Percentiles rank a stretch among this genome's conserved stretches.
Evolutionary conservation across 2,888 invertebrate species (phyloP).

Genomic region (Archips crataeganus): DNA sequence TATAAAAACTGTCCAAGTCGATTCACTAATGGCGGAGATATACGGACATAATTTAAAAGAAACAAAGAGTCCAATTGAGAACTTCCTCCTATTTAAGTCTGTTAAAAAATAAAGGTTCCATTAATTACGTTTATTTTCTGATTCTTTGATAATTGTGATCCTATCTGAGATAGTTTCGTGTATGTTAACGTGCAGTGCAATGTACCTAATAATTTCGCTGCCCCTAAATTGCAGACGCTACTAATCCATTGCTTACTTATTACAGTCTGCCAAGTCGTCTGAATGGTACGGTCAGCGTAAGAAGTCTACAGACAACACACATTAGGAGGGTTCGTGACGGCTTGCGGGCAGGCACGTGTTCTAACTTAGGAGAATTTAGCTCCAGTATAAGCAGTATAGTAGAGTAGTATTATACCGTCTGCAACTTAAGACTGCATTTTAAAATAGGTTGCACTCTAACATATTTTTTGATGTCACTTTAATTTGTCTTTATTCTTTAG

Average conservation of each 20-base stretch:
- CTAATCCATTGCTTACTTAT: slow-evolving; percentile 20
- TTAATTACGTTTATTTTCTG: background rate
- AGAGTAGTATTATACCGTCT: background rate
- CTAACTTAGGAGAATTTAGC: slow-evolving; percentile 46
- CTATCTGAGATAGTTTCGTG: no score
- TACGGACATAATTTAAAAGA: no score
- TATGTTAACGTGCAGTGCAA: background rate
- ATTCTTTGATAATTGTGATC: background rate
- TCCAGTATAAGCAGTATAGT: slow-evolving; percentile 6
- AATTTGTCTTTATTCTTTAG: no score
- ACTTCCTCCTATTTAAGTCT: no score
- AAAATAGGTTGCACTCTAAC: background rate
- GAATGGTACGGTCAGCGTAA: slow-evolving; percentile 41
- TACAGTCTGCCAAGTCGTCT: slow-evolving; percentile 44
- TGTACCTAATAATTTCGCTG: background rate
- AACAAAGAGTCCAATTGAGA: no score
- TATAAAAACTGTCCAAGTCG: no score
- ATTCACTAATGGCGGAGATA: no score
- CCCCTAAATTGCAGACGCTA: slow-evolving; percentile 29
- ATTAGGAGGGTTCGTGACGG: slow-evolving; percentile 45
- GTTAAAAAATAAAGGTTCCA: background rate
- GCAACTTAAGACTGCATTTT: background rate
- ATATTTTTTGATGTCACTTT: no score
- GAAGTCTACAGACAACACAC: slow-evolving; percentile 43
- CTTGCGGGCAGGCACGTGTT: slow-evolving; percentile 48